phyloP scores from a whole-genome alignment of 2,113 vertebrate genomes.

The Neolamprologus toae region DNA sequence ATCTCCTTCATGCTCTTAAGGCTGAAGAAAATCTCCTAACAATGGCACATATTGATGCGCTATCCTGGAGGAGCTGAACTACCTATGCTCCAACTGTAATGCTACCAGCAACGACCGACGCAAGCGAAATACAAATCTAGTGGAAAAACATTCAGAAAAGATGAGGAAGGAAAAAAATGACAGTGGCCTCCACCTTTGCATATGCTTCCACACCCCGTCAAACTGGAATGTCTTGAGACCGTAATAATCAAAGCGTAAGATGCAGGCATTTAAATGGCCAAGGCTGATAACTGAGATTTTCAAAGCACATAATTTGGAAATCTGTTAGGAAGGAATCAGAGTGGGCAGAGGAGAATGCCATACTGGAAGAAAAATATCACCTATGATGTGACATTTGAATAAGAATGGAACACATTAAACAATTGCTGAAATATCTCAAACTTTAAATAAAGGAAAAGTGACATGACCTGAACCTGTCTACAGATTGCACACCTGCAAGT shows the following conservation, averaged over 20 bases:
- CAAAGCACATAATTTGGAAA: constrained; percentile 32
- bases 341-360: constrained; percentile 17
- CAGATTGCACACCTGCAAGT: constrained; percentile 15
- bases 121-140: not conserved
- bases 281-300: constrained; percentile 41
- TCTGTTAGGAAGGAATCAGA: constrained; percentile 27
- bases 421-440: constrained; percentile 37
- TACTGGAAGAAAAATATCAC: constrained; percentile 51
- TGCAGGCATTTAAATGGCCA: constrained; percentile 24
- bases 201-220: not conserved
- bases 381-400: constrained; percentile 54
- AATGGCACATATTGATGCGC: not conserved
- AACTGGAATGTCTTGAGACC: not conserved
- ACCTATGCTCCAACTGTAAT: not conserved
- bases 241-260: constrained; percentile 16
- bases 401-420: constrained; percentile 34
- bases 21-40: not conserved
- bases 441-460: constrained; percentile 41
- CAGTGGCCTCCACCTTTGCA: not conserved
- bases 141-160: not conserved
- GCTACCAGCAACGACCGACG: not conserved
- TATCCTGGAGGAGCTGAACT: not conserved
- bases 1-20: not conserved
- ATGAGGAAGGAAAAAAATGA: not conserved
- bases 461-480: constrained; percentile 18